phyloP scores from a whole-genome alignment of 2,888 invertebrate species.

The Lepidonotus clava region DNA sequence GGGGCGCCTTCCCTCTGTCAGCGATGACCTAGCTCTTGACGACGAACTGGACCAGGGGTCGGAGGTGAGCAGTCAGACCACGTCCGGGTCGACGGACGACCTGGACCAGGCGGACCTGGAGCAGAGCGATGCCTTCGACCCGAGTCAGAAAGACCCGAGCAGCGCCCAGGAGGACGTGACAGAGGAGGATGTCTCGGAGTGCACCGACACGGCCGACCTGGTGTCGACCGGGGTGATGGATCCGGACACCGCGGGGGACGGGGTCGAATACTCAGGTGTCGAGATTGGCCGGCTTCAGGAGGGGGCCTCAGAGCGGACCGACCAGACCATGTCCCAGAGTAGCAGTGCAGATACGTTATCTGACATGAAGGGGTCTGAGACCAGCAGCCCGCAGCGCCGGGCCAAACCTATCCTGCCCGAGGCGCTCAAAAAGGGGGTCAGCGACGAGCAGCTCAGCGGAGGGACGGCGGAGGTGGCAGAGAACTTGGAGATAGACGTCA shows the following conservation, averaged over 20 bases:
- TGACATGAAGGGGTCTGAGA: constrained; percentile 73
- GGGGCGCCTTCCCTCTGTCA: constrained; percentile 56
- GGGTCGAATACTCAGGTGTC: constrained; percentile 75
- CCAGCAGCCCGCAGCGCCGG: constrained; percentile 46
- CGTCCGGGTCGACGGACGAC: constrained; percentile 28
- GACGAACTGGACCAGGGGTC: constrained; percentile 71
- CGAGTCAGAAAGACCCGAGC: background rate
- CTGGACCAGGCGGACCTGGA: constrained; percentile 47
- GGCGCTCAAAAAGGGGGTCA: constrained; percentile 60
- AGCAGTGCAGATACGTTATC: constrained; percentile 76
- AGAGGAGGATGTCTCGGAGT: constrained; percentile 56
- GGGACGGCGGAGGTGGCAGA: constrained; percentile 57
- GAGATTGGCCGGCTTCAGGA: constrained; percentile 77
- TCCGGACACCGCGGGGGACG: constrained; percentile 33
- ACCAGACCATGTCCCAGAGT: constrained; percentile 71
- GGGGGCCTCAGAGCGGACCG: constrained; percentile 70
- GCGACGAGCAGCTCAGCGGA: constrained; percentile 73
- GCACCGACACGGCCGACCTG: background rate
- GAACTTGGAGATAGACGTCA: constrained; percentile 51
- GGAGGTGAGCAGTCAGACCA: constrained; percentile 59
- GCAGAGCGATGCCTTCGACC: constrained; percentile 16
- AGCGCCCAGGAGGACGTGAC: constrained; percentile 10
- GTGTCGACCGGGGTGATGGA: background rate
- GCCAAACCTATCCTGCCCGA: background rate
- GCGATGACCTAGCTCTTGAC: constrained; percentile 77